These are phyloP conservation scores for Myotis lucifugus DNA, from an alignment of 2,113 vertebrate genomes.

Conservation along the genomic window DNA sequence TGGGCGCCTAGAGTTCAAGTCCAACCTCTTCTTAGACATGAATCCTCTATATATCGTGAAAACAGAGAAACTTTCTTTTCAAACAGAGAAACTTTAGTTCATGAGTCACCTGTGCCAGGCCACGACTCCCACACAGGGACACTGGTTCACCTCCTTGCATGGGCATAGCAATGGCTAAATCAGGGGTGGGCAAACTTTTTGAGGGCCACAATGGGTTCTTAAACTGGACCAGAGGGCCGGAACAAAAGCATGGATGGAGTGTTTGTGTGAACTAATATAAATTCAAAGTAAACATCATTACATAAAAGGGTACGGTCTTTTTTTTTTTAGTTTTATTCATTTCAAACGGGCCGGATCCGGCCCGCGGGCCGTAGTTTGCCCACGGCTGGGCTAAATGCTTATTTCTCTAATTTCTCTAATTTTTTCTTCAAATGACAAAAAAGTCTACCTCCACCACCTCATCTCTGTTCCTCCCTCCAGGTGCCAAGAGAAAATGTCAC, in stretches of 20 bases:
- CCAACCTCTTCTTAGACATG: background rate
- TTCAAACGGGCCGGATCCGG: too few species aligned
- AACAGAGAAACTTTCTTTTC: background rate
- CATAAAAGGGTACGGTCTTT: too few species aligned
- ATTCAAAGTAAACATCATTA: too few species aligned
- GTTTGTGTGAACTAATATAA: too few species aligned
- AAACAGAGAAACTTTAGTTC: background rate
- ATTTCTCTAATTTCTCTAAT: background rate
- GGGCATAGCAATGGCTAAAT: background rate
- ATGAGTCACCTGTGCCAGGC: background rate
- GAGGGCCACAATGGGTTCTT: too few species aligned
- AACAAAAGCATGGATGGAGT: too few species aligned
- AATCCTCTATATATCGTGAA: background rate
- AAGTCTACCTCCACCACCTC: background rate
- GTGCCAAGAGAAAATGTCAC: background rate
- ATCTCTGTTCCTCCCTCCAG: background rate
- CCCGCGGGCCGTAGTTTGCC: too few species aligned
- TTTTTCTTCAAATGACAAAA: slow-evolving; percentile 35
- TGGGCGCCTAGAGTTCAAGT: background rate
- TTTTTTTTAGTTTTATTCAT: too few species aligned
- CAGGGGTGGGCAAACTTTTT: too few species aligned
- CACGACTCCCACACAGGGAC: background rate
- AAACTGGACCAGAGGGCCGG: too few species aligned
- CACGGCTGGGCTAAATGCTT: background rate
- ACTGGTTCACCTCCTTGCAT: background rate